Evolutionary conservation across 2,797 vertebrate genomes (phyloP), one percentile per base, ranked within the genome.

Genomic region (Peromyscus melanophrys): DNA sequence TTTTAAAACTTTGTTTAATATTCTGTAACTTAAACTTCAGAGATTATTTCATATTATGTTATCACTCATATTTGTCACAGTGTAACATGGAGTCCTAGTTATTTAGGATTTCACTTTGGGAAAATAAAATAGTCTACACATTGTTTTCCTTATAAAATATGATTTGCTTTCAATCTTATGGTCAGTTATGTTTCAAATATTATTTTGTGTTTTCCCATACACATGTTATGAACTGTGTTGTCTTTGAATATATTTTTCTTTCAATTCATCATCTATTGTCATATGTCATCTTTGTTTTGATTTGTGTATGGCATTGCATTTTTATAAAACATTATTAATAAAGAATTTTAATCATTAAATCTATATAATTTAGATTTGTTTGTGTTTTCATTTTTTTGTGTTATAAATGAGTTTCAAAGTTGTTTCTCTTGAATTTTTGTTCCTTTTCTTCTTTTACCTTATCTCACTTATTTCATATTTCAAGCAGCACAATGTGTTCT

Each of bases 141-240:
- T 92, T 97, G 2, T 65, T 11, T 46, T 83, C 0, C 78, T 57
- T 46, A 71, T 11, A 4, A 7, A 0, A 4, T 65, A 34, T 75
- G 11, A 12, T 59, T 75, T 65, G 16, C 27, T 76, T 81, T 95
- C 43, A 21, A 65, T 16, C 3, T 31, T 61, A 34, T 49, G 0
- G 92, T 76, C 4, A 73, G 23, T 49, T 4, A 19, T 69, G 2
- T 2, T 89, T 87, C 61, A 21, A 85, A 78, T 6, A 89, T 76
- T 80, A 88, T 40, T 96, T 21, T 94, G n/a, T 73, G 19, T 86
- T 75, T 93, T 96, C 17, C 49, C 1, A 10, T 80, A 40, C 3
- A 31, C 23, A 34, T 73, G 0, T 67, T 63, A 80, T 87, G 14
- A 95, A 49, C 6, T 67, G 11, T 80, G 11, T 14, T 19, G 1